Percentiles rank a stretch among this genome's conserved stretches.
Conservation (phyloP, 2,797 vertebrate genomes). For the Peromyscus attwateri region DNA sequence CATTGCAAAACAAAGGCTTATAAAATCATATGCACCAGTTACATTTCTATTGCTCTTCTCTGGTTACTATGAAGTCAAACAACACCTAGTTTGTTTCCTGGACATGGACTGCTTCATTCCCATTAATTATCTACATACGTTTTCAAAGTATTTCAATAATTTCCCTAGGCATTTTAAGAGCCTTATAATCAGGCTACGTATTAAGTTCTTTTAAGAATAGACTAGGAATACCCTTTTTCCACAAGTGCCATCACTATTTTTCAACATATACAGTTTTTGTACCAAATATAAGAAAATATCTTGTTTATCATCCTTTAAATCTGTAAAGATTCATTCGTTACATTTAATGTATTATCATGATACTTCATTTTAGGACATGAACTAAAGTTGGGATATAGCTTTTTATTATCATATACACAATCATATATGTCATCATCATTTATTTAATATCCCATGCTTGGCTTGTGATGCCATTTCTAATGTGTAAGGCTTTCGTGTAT, state of each 20-base stretch:
- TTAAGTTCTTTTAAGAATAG: background rate
- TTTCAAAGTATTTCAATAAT: background rate
- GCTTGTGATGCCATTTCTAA: background rate
- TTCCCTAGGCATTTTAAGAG: background rate
- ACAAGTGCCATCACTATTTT: background rate
- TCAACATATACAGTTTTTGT: background rate
- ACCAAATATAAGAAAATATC: background rate
- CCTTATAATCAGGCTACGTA: background rate
- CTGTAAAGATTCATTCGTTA: background rate
- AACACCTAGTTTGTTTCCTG: background rate
- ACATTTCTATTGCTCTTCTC: background rate
- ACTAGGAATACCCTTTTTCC: background rate
- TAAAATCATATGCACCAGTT: background rate
- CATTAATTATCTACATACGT: background rate
- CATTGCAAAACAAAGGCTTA: background rate
- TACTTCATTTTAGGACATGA: background rate
- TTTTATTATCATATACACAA: background rate
- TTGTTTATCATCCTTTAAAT: background rate
- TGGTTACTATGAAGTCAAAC: background rate
- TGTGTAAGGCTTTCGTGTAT: background rate
- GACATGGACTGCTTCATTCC: background rate
- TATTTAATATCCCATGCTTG: background rate
- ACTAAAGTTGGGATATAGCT: background rate
- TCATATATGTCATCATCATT: background rate
- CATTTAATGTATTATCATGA: background rate